Evolutionary conservation across 2,113 vertebrate species (phyloP).

Genomic region (Aptenodytes patagonicus): DNA sequence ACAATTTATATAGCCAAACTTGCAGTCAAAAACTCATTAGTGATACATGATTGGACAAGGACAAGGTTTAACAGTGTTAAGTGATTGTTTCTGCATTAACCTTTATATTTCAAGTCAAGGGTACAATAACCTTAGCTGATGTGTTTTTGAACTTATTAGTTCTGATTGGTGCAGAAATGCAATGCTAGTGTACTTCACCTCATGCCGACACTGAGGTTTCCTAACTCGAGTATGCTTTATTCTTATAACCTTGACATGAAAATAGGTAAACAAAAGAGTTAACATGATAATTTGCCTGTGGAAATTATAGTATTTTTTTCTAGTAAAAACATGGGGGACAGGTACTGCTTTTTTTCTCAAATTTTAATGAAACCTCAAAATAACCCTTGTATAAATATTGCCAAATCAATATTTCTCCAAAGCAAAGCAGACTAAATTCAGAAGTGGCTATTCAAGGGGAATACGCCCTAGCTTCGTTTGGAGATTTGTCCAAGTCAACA

Average conservation of each 20-base stretch:
- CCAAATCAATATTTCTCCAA: not conserved
- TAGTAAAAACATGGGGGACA: not conserved
- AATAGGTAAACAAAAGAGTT: not conserved
- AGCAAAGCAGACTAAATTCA: not conserved
- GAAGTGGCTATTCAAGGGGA: not conserved
- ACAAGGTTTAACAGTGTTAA: not conserved
- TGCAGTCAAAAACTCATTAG: conserved; percentile 19
- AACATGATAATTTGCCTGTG: not conserved
- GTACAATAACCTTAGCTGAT: not conserved
- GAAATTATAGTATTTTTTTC: not conserved
- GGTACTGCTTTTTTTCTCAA: not conserved
- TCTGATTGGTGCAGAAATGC: not conserved
- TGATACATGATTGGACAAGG: conserved; percentile 33
- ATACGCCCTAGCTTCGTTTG: not conserved
- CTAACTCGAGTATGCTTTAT: not conserved
- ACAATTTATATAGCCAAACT: not conserved
- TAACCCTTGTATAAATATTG: not conserved
- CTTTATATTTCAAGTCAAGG: conserved; percentile 38
- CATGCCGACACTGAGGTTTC: not conserved
- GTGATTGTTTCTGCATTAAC: conserved; percentile 12
- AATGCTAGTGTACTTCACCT: not conserved
- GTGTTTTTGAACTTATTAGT: conserved; percentile 1
- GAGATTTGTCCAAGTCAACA: not conserved
- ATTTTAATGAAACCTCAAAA: not conserved
- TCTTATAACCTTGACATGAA: not conserved